Conservation (phyloP, 30 jellyfish, hydroid and myxozoan genomes). For the Aurelia sp. region DNA sequence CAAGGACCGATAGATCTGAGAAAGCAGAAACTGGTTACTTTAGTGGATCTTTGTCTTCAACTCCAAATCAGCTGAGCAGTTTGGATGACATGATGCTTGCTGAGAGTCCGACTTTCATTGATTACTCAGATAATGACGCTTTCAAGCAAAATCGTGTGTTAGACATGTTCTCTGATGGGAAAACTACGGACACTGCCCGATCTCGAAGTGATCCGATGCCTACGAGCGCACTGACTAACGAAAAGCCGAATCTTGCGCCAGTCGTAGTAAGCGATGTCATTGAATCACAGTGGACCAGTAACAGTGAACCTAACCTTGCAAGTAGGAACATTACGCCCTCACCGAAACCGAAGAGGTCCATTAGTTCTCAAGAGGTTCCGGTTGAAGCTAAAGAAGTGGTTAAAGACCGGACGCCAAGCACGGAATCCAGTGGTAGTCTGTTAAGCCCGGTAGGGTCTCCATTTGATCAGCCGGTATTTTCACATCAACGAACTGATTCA, state of each 20-base stretch:
- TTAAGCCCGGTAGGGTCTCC: slow-evolving; percentile 66
- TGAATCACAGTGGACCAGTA: slow-evolving; percentile 68
- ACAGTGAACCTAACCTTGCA: slow-evolving; percentile 76
- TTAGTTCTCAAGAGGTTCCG: slow-evolving; percentile 34
- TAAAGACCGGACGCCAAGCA: slow-evolving; percentile 59
- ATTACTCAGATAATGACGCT: slow-evolving; percentile 31
- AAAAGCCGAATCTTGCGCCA: slow-evolving; percentile 29
- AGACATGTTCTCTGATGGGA: slow-evolving; percentile 24
- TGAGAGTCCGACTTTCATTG: slow-evolving; percentile 69
- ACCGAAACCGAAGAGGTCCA: slow-evolving; percentile 20
- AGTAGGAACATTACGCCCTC: slow-evolving; percentile 22
- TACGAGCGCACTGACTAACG: slow-evolving; percentile 14
- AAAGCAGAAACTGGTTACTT: slow-evolving; percentile 82
- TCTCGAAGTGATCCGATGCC: slow-evolving; percentile 81
- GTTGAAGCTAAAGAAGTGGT: slow-evolving; percentile 19
- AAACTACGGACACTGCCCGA: slow-evolving; percentile 24
- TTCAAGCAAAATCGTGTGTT: slow-evolving; percentile 51
- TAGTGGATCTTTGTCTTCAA: slow-evolving; percentile 76
- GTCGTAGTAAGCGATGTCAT: slow-evolving; percentile 3
- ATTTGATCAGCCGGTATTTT: slow-evolving; percentile 54
- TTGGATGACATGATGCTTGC: slow-evolving; percentile 78
- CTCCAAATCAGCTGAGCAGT: slow-evolving; percentile 82
- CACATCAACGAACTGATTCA: slow-evolving; percentile 49
- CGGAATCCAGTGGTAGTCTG: slow-evolving; percentile 44
- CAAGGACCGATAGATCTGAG: slow-evolving; percentile 61